Percentiles rank a stretch among this genome's conserved stretches.
Evolutionary conservation across 2,888 invertebrate species (phyloP).

Genomic region (Unio pictorum): DNA sequence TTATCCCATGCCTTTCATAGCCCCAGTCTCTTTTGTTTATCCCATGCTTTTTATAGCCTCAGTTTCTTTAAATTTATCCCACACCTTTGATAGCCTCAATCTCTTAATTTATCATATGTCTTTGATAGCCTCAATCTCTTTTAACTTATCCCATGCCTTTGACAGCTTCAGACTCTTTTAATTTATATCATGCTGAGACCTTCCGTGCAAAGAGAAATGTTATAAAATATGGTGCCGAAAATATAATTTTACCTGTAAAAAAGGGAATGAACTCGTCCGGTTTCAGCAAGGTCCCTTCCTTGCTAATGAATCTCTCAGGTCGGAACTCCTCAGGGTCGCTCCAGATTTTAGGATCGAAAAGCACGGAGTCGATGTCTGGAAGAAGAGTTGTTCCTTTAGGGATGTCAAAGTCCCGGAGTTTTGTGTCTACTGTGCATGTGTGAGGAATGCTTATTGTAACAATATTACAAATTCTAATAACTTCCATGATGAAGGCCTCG

Average conservation of each 20-base stretch:
- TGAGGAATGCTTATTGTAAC: not conserved
- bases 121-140: too few relatives aligned
- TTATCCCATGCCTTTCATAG: too few relatives aligned
- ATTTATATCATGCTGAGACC: too few relatives aligned
- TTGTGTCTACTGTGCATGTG: not conserved
- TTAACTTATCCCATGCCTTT: too few relatives aligned
- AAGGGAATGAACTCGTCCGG: not conserved
- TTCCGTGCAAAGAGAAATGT: too few relatives aligned
- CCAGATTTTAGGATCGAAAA: not conserved
- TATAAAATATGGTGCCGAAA: too few relatives aligned
- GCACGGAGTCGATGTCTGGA: not conserved
- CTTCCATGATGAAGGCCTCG: not conserved
- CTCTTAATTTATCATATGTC: too few relatives aligned
- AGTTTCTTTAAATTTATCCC: too few relatives aligned
- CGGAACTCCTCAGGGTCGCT: not conserved
- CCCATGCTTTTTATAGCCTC: too few relatives aligned
- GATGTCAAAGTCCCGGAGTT: not conserved
- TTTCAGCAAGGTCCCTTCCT: not conserved
- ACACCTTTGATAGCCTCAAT: too few relatives aligned
- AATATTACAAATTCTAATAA: slow-evolving; percentile 2
- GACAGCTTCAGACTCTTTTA: too few relatives aligned
- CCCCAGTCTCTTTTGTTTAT: too few relatives aligned
- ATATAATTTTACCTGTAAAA: not conserved
- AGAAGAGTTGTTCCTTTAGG: not conserved
- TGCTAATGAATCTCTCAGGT: not conserved